phyloP scores from a whole-genome alignment of 1,140 invertebrate species.

The Conus ventricosus region DNA sequence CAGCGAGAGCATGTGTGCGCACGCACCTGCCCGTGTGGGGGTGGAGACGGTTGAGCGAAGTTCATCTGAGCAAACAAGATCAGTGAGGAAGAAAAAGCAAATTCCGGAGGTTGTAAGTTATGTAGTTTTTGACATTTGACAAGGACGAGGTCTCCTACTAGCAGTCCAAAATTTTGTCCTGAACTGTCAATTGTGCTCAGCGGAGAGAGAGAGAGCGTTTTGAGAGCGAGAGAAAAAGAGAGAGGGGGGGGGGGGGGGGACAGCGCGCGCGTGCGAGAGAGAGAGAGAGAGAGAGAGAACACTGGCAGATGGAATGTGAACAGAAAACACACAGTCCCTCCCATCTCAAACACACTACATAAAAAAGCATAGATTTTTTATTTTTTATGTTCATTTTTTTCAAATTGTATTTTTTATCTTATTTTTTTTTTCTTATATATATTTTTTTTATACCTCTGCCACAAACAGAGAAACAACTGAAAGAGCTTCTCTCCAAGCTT shows the following conservation, averaged over 20 bases:
- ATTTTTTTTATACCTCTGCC: not conserved
- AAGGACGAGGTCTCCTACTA: no score
- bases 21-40: not conserved
- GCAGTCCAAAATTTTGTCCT: no score
- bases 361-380: not conserved
- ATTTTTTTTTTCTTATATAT: not conserved
- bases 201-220: no score
- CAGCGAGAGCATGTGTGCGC: not conserved
- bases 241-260: not conserved
- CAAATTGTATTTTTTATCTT: not conserved
- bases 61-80: no score
- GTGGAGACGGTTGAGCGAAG: not conserved
- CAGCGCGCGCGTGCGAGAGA: not conserved
- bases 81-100: no score
- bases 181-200: no score
- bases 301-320: not conserved
- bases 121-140: not conserved
- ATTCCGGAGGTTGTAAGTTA: not conserved
- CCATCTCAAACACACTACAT: not conserved
- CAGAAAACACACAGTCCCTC: no score
- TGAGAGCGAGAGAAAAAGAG: no score
- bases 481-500: not conserved
- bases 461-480: conserved; percentile 8
- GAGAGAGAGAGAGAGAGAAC: not conserved
- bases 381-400: not conserved